Conservation (phyloP, 2,888 invertebrate species). For the Polyommatus icarus region DNA sequence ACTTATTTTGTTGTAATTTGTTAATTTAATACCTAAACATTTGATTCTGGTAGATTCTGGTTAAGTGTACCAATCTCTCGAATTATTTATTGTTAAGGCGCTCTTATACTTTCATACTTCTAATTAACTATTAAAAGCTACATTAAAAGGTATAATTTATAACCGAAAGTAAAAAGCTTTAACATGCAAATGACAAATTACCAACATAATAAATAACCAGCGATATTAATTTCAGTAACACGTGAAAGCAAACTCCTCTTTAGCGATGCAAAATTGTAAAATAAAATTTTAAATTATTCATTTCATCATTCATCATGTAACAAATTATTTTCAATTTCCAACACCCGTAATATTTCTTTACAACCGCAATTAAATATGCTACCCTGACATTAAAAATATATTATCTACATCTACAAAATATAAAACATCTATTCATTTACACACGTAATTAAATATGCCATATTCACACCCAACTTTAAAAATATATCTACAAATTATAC, state of each 20-base stretch:
- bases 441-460: neutral
- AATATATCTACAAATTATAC: neutral
- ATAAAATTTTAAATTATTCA: neutral
- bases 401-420: neutral
- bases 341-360: neutral
- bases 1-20: no score
- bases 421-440: neutral
- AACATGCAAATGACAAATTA: constrained; percentile 7
- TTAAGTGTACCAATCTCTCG: no score
- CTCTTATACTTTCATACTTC: no score
- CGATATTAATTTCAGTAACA: neutral
- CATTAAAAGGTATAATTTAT: no score
- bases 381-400: neutral
- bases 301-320: neutral
- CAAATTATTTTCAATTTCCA: neutral
- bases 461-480: neutral
- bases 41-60: no score
- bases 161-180: neutral
- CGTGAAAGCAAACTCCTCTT: neutral
- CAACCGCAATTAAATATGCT: neutral
- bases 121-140: no score
- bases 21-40: no score
- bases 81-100: no score
- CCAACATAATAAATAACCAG: neutral
- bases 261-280: neutral